Percentiles rank a stretch among this genome's conserved stretches.
Evolutionary conservation across 1,140 invertebrate species (phyloP).

Genomic region (Elysia chlorotica): DNA sequence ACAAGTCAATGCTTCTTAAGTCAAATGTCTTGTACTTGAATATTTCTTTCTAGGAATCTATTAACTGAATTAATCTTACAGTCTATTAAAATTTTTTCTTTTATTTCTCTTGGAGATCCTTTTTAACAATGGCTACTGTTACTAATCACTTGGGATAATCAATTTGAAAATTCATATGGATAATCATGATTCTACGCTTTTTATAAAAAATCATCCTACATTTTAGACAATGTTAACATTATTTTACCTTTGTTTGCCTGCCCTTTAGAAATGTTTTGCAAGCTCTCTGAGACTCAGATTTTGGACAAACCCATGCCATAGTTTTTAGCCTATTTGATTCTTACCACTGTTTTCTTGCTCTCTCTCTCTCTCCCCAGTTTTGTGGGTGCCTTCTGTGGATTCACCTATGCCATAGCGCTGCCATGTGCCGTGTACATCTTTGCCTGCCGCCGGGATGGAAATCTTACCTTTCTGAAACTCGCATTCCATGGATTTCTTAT

Average conservation of each 20-base stretch:
- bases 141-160: too few relatives aligned
- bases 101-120: too few relatives aligned
- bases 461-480: constrained; percentile 66
- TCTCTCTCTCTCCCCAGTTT: constrained; percentile 69
- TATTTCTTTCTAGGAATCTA: too few relatives aligned
- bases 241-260: not conserved
- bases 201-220: not conserved
- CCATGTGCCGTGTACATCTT: constrained; percentile 78
- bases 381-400: constrained; percentile 84
- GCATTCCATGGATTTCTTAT: constrained; percentile 71
- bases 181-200: not conserved
- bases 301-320: not conserved
- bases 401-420: constrained; percentile 84
- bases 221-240: not conserved
- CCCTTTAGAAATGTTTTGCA: not conserved
- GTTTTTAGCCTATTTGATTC: not conserved
- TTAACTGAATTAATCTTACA: too few relatives aligned
- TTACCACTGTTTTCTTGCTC: not conserved
- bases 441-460: constrained; percentile 69
- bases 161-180: too few relatives aligned
- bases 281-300: not conserved
- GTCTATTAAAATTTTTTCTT: too few relatives aligned
- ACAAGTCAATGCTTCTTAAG: too few relatives aligned
- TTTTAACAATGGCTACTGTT: too few relatives aligned
- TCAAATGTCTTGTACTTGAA: too few relatives aligned